Percentiles rank a stretch among this genome's conserved stretches.
These are phyloP conservation scores for Chorisops tibialis DNA, from an alignment of 2,888 invertebrate species.

Conservation along the genomic window DNA sequence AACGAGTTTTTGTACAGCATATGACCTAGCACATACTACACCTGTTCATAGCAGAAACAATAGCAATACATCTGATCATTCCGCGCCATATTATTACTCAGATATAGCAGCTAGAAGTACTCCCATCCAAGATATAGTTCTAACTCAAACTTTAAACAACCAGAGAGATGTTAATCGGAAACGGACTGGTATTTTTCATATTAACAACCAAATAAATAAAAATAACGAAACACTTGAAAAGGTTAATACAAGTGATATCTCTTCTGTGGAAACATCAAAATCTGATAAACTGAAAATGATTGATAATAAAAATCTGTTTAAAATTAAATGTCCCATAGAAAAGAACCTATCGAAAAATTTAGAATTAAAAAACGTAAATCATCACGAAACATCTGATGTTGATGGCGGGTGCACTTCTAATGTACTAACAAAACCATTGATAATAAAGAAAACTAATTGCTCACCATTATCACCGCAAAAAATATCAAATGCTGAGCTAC, in stretches of 20 bases:
- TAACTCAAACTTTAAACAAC: slow-evolving; percentile 62
- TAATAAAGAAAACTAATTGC: slow-evolving; percentile 37
- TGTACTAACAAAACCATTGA: slow-evolving; percentile 21
- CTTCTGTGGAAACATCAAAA: slow-evolving; percentile 59
- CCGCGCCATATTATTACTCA: slow-evolving; percentile 84
- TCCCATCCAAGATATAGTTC: neutral
- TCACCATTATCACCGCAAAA: slow-evolving; percentile 25
- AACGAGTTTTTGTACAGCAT: slow-evolving; percentile 37
- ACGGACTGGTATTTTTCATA: slow-evolving; percentile 60
- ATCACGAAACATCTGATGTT: neutral
- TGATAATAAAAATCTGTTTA: slow-evolving; percentile 49
- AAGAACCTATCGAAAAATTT: slow-evolving; percentile 28
- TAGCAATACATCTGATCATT: slow-evolving; percentile 60
- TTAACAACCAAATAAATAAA: slow-evolving; percentile 66
- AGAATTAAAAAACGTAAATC: slow-evolving; percentile 28
- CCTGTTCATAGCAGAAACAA: slow-evolving; percentile 62
- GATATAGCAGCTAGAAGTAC: slow-evolving; percentile 50
- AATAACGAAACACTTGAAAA: slow-evolving; percentile 12
- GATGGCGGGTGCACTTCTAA: slow-evolving; percentile 18
- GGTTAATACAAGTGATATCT: slow-evolving; percentile 28
- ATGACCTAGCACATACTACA: slow-evolving; percentile 42
- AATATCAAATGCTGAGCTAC: slow-evolving; percentile 27
- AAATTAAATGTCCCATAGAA: slow-evolving; percentile 43
- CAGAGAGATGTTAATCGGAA: slow-evolving; percentile 64
- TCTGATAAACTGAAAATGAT: slow-evolving; percentile 58